Percentiles rank a stretch among this genome's conserved stretches.
Conservation (phyloP, 2,888 invertebrate genomes). For the Callinectes sapidus region DNA sequence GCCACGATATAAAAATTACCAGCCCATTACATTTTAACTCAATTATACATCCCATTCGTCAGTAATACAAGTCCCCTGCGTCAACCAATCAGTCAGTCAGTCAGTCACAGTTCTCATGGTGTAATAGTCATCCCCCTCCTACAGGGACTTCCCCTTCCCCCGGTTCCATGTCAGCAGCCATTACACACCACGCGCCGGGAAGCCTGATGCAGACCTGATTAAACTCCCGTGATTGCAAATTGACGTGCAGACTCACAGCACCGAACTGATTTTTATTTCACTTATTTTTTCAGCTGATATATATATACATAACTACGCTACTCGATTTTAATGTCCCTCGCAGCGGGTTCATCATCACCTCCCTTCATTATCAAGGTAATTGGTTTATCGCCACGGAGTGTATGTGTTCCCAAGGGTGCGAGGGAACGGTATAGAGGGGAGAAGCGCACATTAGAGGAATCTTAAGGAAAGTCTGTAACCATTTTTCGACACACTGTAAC, state of each 20-base stretch:
- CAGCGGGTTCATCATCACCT: background rate
- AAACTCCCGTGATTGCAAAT: conserved; percentile 19
- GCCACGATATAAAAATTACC: too few relatives aligned
- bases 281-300: background rate
- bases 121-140: background rate
- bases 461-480: background rate
- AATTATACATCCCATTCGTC: too few relatives aligned
- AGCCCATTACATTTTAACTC: too few relatives aligned
- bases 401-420: background rate
- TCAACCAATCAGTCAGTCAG: too few relatives aligned
- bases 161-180: background rate
- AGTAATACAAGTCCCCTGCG: too few relatives aligned
- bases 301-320: background rate
- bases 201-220: conserved; percentile 24
- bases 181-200: conserved; percentile 26
- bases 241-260: conserved; percentile 14
- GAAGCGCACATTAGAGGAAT: background rate
- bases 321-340: background rate
- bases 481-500: background rate
- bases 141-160: background rate
- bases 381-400: background rate
- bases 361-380: background rate
- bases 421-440: background rate
- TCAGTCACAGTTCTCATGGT: too few relatives aligned
- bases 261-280: background rate